phyloP scores from a whole-genome alignment of 2,888 invertebrate genomes.

The Cerastis leucographa region DNA sequence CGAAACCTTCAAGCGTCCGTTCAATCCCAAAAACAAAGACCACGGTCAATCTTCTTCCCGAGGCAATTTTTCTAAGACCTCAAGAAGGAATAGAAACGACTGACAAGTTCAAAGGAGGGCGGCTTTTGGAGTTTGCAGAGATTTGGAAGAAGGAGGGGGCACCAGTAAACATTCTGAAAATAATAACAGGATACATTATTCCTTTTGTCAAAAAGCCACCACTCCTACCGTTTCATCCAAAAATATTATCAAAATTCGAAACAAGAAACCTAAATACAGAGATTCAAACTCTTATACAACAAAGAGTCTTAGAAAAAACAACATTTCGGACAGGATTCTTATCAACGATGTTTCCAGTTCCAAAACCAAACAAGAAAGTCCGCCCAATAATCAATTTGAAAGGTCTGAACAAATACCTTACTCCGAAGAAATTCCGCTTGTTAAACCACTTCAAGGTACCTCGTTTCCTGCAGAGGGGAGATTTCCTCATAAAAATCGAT shows the following conservation, averaged over 20 bases:
- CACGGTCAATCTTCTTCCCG: background rate
- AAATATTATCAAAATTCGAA: background rate
- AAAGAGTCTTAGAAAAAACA: background rate
- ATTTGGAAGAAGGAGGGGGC: conserved; percentile 10
- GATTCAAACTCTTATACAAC: background rate
- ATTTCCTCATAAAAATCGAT: conserved; percentile 20
- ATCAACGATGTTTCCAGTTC: conserved; percentile 10
- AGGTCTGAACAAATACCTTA: background rate
- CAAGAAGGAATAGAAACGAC: background rate
- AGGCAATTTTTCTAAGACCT: background rate
- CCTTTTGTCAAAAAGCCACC: background rate
- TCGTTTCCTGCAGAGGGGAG: background rate
- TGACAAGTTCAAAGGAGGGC: background rate
- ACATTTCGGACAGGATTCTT: background rate
- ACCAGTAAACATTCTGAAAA: conserved; percentile 1
- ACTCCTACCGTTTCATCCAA: background rate
- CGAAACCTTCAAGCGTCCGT: background rate
- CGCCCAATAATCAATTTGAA: conserved; percentile 4
- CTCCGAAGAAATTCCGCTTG: conserved; percentile 2
- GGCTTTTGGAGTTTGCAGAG: background rate
- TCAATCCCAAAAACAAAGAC: background rate
- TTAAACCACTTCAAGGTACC: conserved; percentile 5
- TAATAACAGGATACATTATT: background rate
- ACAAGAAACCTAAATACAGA: conserved; percentile 9
- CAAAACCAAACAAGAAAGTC: conserved; percentile 4